These are phyloP conservation scores for Ostrea denselamellosa DNA, from an alignment of 1,140 invertebrate species.

Conservation along the genomic window DNA sequence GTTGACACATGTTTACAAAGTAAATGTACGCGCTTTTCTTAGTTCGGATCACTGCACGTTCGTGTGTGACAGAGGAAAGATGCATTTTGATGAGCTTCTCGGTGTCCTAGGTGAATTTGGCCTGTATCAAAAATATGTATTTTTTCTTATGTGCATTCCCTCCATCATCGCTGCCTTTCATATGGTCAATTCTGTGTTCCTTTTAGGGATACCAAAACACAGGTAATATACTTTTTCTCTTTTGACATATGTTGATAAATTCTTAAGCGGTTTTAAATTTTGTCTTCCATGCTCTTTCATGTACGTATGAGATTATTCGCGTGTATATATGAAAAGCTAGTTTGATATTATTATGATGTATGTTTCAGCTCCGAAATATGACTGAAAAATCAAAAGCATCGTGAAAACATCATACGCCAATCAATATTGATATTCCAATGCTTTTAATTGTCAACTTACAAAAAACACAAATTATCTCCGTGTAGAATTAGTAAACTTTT, in stretches of 20 bases:
- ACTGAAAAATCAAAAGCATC: too few relatives aligned
- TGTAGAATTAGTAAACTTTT: too few relatives aligned
- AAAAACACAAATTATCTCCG: too few relatives aligned
- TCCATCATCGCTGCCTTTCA: slow-evolving; percentile 38
- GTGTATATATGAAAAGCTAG: background rate
- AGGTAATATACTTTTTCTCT: slow-evolving; percentile 24
- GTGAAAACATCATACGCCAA: too few relatives aligned
- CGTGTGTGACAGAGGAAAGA: background rate
- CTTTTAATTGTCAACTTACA: too few relatives aligned
- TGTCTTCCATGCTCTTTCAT: too few relatives aligned
- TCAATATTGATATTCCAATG: too few relatives aligned
- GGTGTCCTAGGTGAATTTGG: slow-evolving; percentile 49
- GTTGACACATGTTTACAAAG: background rate
- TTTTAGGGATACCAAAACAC: slow-evolving; percentile 46
- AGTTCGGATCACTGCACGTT: background rate
- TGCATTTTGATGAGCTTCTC: slow-evolving; percentile 49
- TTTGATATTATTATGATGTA: too few relatives aligned
- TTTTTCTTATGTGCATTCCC: slow-evolving; percentile 39
- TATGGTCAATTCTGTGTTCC: slow-evolving; percentile 48
- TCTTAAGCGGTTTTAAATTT: too few relatives aligned
- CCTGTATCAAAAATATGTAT: slow-evolving; percentile 45
- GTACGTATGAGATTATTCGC: background rate
- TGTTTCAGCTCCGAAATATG: too few relatives aligned
- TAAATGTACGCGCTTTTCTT: background rate
- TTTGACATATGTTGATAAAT: background rate